Evolutionary conservation across 2,797 vertebrate species (phyloP), one percentile per base, ranked within the genome.

Genomic region (Diceros bicornis): DNA sequence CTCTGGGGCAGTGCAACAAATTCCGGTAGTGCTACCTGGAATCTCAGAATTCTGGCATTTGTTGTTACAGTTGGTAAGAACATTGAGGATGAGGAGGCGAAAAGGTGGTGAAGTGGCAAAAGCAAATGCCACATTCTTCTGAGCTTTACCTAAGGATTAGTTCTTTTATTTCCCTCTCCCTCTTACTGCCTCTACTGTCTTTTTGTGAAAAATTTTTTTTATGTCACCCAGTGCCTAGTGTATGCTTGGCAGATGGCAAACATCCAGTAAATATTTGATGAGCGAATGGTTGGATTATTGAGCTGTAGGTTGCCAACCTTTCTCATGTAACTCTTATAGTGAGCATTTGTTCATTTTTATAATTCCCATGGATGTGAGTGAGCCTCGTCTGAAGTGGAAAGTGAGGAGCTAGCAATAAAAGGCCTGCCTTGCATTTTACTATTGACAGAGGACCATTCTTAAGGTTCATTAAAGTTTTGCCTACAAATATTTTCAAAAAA

Each of bases 401-500:
- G 25, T 4, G 47, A 95, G 44, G 27, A 59, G 9, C 17, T 85
- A 32, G n/a, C 52, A 47, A 3, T 37, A 27, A 50, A 75, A 74
- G 47, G 23, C n/a, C 57, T 69, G 37, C 50, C 37, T 8, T 20
- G 21, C 68, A 14, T 87, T 89, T 96, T 57, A 27, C 25, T 68
- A 89, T 50, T 59, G 44, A 12, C 13, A 32, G 32, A 75, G 20
- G 41, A 29, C 62, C 6, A 7, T 52, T 44, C n/a, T 62, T 85
- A 91, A 91, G 7, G 4, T 71, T 84, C 10, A 27, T 74, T 91
- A 83, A 66, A 34, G 68, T 83, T 96, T 90, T 93, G 66, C n/a
- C 69, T 91, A 12, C 9, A 90, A 95, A 64, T 95, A 37, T 81
- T 91, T 94, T 84, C 47, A 87, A 91, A 97, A 52, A 52, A 52